Conservation (phyloP, 2,113 vertebrate genomes). For the Cavia porcellus region DNA sequence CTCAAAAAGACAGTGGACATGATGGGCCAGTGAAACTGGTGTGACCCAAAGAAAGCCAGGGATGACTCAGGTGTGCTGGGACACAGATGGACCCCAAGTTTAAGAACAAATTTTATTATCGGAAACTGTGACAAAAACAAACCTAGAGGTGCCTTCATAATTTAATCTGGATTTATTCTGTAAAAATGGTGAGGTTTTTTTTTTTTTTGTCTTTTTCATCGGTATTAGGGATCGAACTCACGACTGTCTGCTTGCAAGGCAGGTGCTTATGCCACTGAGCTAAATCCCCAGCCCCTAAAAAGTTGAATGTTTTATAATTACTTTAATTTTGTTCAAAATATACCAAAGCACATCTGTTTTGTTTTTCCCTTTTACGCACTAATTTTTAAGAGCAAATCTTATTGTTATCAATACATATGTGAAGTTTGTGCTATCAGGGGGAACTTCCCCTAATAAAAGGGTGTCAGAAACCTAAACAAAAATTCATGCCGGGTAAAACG, state of each 20-base stretch:
- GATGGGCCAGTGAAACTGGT: conserved; percentile 88
- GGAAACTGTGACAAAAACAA: conserved; percentile 81
- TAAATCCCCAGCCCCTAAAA: not conserved
- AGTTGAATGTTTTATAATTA: conserved; percentile 87
- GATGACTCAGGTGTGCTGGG: conserved; percentile 27
- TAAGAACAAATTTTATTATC: conserved; percentile 84
- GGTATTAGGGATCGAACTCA: no score
- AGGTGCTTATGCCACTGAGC: no score
- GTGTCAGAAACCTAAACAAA: conserved; percentile 62
- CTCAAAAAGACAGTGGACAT: conserved; percentile 90
- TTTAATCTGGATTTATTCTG: conserved; percentile 84
- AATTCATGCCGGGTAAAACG: not conserved
- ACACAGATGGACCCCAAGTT: conserved; percentile 77
- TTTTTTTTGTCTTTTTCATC: no score
- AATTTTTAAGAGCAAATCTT: conserved; percentile 83
- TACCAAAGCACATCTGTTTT: conserved; percentile 79
- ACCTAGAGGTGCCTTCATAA: conserved; percentile 86
- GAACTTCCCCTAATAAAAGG: conserved; percentile 76
- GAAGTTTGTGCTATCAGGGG: conserved; percentile 82
- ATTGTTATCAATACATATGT: conserved; percentile 75
- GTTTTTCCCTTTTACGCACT: conserved; percentile 50
- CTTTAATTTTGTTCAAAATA: conserved; percentile 86
- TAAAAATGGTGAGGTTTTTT: conserved; percentile 18
- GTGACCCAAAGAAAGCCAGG: conserved; percentile 89
- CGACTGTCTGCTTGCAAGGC: no score